Percentiles rank a stretch among this genome's conserved stretches.
Evolutionary conservation across 2,797 vertebrate genomes (phyloP).

Genomic region (Eleutherodactylus coqui): DNA sequence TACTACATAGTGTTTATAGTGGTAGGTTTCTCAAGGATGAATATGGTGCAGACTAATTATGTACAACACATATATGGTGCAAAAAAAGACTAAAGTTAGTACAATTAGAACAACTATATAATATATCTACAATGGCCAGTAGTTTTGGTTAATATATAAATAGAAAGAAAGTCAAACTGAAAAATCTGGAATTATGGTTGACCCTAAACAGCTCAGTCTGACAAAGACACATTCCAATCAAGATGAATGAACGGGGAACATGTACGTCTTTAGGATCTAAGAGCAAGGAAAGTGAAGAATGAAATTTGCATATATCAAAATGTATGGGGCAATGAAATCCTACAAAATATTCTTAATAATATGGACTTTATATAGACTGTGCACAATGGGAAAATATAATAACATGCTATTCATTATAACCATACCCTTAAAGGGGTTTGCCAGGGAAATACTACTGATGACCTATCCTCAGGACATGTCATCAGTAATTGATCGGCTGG

Average conservation of each 20-base stretch:
- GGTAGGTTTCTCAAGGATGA: slow-evolving; percentile 5
- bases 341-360: slow-evolving; percentile 8
- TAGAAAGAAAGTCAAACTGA: neutral
- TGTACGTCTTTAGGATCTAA: neutral
- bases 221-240: neutral
- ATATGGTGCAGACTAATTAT: slow-evolving; percentile 7
- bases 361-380: slow-evolving; percentile 43
- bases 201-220: neutral
- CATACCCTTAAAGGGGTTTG: slow-evolving; percentile 61
- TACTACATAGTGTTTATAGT: neutral
- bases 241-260: neutral
- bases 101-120: slow-evolving; percentile 6
- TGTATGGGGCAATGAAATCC: neutral
- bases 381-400: slow-evolving; percentile 51
- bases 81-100: neutral
- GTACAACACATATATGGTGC: neutral
- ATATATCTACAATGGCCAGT: slow-evolving; percentile 21
- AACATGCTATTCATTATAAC: slow-evolving; percentile 61
- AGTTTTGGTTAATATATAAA: slow-evolving; percentile 42
- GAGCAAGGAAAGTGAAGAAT: neutral
- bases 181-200: neutral
- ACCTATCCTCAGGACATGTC: too few relatives aligned
- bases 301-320: neutral
- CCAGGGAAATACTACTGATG: too few relatives aligned
- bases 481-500: too few relatives aligned